These are phyloP conservation scores for Polyodon spathula DNA, from an alignment of 2,113 vertebrate species.

Conservation along the genomic window DNA sequence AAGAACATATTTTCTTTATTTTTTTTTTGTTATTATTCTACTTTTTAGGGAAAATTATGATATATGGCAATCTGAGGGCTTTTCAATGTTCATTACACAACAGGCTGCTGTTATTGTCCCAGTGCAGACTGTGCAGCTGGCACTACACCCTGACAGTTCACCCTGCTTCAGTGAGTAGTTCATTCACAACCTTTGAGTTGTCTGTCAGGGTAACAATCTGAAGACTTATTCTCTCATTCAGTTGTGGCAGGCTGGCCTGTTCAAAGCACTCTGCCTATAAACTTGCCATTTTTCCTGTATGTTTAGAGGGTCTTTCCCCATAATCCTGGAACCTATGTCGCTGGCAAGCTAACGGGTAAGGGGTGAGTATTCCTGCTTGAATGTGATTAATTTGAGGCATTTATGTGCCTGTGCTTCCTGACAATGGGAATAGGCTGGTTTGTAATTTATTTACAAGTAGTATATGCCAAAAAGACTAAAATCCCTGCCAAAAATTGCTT, in stretches of 20 bases:
- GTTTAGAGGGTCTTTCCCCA: conserved; percentile 61
- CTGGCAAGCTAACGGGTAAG: conserved; percentile 53
- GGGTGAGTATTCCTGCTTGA: conserved; percentile 61
- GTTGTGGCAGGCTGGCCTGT: conserved; percentile 54
- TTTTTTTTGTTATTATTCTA: not conserved
- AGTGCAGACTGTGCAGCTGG: conserved; percentile 71
- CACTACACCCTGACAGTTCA: conserved; percentile 67
- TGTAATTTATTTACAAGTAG: conserved; percentile 71
- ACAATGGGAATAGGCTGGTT: conserved; percentile 77
- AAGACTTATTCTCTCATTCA: conserved; percentile 59
- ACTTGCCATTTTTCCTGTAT: conserved; percentile 68
- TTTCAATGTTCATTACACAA: conserved; percentile 29
- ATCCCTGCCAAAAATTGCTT: conserved; percentile 44
- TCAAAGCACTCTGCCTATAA: conserved; percentile 55
- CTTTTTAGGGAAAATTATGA: not conserved
- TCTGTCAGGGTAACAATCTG: conserved; percentile 56
- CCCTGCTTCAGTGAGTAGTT: conserved; percentile 55
- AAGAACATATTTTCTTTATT: not conserved
- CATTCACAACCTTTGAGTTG: conserved; percentile 53
- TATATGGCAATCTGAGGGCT: not conserved
- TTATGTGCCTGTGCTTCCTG: conserved; percentile 59
- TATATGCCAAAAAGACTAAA: conserved; percentile 58
- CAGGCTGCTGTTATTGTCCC: conserved; percentile 53
- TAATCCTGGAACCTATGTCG: conserved; percentile 51
- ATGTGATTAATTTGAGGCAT: conserved; percentile 89